A percentile compares a stretch with the other conserved stretches of the same genome.
These are phyloP conservation scores for Phyllostomus hastatus DNA, from an alignment of 2,113 vertebrate genomes.

Conservation along the genomic window DNA sequence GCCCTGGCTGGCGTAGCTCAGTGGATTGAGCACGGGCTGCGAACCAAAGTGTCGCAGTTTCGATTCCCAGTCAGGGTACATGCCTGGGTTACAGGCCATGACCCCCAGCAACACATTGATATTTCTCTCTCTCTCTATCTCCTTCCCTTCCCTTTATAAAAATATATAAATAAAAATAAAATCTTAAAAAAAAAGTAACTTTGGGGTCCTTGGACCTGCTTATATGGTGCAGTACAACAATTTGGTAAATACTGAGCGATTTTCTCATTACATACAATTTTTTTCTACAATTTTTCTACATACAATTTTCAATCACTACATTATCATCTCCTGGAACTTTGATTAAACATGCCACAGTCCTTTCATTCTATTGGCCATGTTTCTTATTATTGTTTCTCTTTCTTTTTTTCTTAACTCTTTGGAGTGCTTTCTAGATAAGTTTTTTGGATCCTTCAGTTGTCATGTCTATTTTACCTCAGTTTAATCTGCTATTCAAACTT, in stretches of 20 bases:
- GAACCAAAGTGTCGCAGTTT: no score
- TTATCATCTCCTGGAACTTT: neutral
- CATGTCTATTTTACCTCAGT: neutral
- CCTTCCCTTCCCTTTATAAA: no score
- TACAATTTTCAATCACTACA: neutral
- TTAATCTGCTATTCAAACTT: neutral
- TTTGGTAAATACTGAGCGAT: neutral
- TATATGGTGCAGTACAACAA: neutral
- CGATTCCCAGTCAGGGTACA: no score
- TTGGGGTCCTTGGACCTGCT: neutral
- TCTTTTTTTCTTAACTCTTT: neutral
- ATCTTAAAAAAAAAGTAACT: neutral
- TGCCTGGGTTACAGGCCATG: no score
- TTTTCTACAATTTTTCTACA: no score
- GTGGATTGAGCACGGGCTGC: no score
- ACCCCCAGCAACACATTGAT: no score
- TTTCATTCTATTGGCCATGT: neutral
- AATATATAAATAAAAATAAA: no score
- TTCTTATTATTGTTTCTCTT: neutral
- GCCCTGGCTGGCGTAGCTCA: no score
- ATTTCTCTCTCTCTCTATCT: no score
- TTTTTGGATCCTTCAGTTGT: neutral
- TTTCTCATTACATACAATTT: neutral
- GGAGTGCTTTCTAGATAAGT: neutral
- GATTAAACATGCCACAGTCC: neutral